A percentile compares a stretch with the other conserved stretches of the same genome.
phyloP scores from a whole-genome alignment of 2,797 vertebrate genomes.

The Coendou prehensilis region DNA sequence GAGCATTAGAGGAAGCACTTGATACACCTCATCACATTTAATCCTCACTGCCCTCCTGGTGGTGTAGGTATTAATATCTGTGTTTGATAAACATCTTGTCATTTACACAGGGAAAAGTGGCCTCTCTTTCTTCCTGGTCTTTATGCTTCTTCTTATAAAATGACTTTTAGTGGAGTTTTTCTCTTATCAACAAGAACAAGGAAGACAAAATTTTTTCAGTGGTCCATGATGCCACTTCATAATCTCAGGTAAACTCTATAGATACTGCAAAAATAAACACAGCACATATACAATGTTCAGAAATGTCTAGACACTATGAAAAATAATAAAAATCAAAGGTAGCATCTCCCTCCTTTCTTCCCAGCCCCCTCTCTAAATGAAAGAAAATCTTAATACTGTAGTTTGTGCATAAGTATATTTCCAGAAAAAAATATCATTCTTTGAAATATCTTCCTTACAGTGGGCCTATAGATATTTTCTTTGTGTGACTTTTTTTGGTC shows the following conservation, averaged over 20 bases:
- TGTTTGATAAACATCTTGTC: constrained; percentile 18
- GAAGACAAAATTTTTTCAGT: not conserved
- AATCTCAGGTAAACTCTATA: constrained; percentile 38
- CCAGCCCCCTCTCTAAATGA: not conserved
- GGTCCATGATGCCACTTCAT: not conserved
- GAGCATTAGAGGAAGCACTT: not conserved
- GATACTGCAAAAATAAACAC: constrained; percentile 60
- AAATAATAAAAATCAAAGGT: constrained; percentile 37
- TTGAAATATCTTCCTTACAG: not conserved
- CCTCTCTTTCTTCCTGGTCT: not conserved
- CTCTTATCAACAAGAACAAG: constrained; percentile 17
- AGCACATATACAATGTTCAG: not conserved
- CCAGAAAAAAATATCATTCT: not conserved
- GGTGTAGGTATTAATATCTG: not conserved
- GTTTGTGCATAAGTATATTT: not conserved
- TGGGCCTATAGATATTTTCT: not conserved
- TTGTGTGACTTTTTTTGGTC: not conserved
- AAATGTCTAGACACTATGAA: constrained; percentile 21
- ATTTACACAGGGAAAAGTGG: constrained; percentile 59
- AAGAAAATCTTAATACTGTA: not conserved
- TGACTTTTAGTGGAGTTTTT: constrained; percentile 11
- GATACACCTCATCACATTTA: not conserved
- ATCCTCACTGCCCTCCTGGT: not conserved
- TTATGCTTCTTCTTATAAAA: constrained; percentile 48
- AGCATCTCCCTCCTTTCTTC: not conserved